Evolutionary conservation across 2,797 vertebrate genomes (phyloP).

Genomic region (Alauda arvensis): DNA sequence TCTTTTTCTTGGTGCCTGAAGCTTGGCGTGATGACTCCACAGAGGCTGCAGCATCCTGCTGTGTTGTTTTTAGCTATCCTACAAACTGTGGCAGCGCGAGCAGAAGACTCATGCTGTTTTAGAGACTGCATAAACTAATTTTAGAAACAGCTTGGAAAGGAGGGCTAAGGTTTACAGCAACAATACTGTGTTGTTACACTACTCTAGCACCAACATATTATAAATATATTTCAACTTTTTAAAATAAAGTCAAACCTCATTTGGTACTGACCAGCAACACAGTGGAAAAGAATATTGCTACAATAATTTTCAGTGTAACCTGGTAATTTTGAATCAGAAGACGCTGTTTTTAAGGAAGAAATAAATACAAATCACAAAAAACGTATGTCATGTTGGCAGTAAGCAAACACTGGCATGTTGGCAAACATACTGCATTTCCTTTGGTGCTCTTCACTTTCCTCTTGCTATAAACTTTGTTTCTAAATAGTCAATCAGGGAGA

Average conservation of each 20-base stretch:
- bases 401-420: neutral
- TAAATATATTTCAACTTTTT: neutral
- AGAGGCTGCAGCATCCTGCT: neutral
- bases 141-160: neutral
- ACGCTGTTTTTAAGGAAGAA: neutral
- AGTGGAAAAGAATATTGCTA: neutral
- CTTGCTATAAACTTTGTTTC: neutral
- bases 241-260: neutral
- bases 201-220: neutral
- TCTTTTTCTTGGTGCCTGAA: neutral
- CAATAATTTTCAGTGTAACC: neutral
- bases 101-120: neutral
- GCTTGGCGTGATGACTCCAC: neutral
- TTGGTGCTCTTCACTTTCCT: neutral
- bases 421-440: neutral
- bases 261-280: neutral
- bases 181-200: neutral
- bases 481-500: neutral
- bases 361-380: neutral
- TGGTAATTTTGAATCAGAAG: neutral
- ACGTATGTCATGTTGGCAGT: neutral
- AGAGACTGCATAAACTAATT: constrained; percentile 2
- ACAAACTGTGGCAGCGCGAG: neutral
- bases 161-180: neutral
- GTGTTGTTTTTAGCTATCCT: neutral